These are phyloP conservation scores for Drosophila insularis DNA, from an alignment of 1,140 invertebrate genomes.

Conservation along the genomic window DNA sequence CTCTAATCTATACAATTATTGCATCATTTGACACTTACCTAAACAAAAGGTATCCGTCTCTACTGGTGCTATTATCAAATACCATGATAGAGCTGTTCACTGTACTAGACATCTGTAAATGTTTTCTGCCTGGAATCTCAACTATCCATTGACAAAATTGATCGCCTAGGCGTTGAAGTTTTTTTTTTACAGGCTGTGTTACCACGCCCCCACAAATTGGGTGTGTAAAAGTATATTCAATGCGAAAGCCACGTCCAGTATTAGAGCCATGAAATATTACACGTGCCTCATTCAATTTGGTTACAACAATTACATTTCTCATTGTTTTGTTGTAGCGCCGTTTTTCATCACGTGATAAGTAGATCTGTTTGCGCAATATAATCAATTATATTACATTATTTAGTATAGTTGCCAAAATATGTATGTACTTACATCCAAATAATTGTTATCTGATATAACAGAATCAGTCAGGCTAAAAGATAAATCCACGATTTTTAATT, in stretches of 20 bases:
- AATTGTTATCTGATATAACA: conserved; percentile 21
- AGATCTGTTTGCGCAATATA: conserved; percentile 35
- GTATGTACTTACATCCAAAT: conserved; percentile 47
- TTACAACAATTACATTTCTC: conserved; percentile 76
- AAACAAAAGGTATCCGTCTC: conserved; percentile 13
- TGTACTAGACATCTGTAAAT: fast-evolving
- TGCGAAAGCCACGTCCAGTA: conserved; percentile 85
- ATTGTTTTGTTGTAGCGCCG: conserved; percentile 44
- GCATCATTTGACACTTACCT: conserved; percentile 1
- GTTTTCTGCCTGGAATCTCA: conserved; percentile 50
- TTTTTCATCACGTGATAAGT: conserved; percentile 38
- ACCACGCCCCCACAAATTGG: conserved; percentile 88
- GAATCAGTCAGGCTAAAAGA: conserved; percentile 85
- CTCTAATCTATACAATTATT: neutral
- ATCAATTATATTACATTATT: no score
- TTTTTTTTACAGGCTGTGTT: conserved; percentile 55
- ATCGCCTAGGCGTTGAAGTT: fast-evolving
- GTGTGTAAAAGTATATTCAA: conserved; percentile 54
- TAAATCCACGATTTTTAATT: conserved; percentile 87
- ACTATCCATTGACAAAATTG: conserved; percentile 89
- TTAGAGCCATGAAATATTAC: conserved; percentile 86
- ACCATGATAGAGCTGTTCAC: neutral
- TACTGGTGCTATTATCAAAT: conserved; percentile 43
- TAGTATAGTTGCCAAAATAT: neutral
- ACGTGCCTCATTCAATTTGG: conserved; percentile 88